Conservation (phyloP, 1,140 invertebrate species). For the Trachymyrmex cornetzi region DNA sequence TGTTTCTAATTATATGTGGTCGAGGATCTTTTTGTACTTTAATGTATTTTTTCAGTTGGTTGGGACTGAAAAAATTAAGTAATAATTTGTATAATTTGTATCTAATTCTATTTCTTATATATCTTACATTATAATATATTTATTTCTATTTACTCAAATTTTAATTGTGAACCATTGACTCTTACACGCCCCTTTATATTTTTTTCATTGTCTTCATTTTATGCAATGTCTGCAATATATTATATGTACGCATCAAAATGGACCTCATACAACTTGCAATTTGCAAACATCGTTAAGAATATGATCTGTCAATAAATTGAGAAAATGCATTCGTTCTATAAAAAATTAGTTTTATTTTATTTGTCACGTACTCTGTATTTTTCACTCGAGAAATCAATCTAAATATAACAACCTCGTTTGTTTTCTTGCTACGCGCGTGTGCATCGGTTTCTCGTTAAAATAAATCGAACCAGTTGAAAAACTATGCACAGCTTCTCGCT, state of each 20-base stretch:
- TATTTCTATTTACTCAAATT: too few species aligned
- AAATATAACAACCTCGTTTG: slow-evolving; percentile 37
- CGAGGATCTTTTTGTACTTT: too few species aligned
- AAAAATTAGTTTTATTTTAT: background rate
- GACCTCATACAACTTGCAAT: background rate
- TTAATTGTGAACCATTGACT: too few species aligned
- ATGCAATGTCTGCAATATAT: background rate
- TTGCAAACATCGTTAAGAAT: background rate
- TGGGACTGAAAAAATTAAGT: too few species aligned
- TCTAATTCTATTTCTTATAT: too few species aligned
- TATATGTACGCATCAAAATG: background rate
- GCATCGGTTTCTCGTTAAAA: slow-evolving; percentile 59
- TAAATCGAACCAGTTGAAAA: slow-evolving; percentile 57
- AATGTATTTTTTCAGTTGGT: too few species aligned
- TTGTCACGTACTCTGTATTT: slow-evolving; percentile 1
- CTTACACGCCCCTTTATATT: too few species aligned
- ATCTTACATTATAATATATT: too few species aligned
- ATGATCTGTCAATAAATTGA: background rate
- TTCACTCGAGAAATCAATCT: slow-evolving; percentile 51
- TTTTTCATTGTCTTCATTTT: too few species aligned
- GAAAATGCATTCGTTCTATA: background rate
- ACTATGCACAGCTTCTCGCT: slow-evolving; percentile 41
- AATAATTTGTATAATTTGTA: too few species aligned
- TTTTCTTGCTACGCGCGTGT: slow-evolving; percentile 26
- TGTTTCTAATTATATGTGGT: too few species aligned